A percentile compares a stretch with the other conserved stretches of the same genome.
phyloP scores from a whole-genome alignment of 2,888 invertebrate species.

The Cephus sareptanus region DNA sequence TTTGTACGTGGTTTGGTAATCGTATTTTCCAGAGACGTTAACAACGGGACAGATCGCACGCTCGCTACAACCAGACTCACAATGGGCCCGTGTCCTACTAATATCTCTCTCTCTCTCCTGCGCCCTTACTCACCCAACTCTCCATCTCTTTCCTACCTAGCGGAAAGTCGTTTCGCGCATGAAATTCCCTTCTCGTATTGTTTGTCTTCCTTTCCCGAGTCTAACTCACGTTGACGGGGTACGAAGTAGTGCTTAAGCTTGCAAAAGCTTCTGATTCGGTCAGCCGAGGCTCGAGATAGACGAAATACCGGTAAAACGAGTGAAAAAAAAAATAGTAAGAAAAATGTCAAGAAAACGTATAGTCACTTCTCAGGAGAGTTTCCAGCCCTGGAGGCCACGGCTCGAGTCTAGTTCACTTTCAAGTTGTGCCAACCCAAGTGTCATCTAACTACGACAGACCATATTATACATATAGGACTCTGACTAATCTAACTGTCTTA shows the following conservation, averaged over 20 bases:
- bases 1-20: background rate
- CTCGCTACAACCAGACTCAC: background rate
- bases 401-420: background rate
- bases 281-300: background rate
- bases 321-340: background rate
- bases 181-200: conserved; percentile 8
- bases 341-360: background rate
- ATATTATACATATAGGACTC: background rate
- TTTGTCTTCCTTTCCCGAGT: conserved; percentile 12
- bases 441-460: background rate
- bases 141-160: background rate
- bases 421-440: background rate
- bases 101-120: background rate
- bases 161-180: background rate
- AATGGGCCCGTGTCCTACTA: background rate
- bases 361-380: background rate
- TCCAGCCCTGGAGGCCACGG: background rate
- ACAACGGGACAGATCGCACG: background rate
- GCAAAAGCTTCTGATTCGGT: conserved; percentile 3
- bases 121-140: background rate
- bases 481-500: background rate
- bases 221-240: conserved; percentile 17
- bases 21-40: background rate
- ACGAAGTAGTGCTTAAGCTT: conserved; percentile 20
- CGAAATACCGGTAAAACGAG: background rate